Evolutionary conservation across 2,113 vertebrate species (phyloP).

Genomic region (Ranitomeya variabilis): DNA sequence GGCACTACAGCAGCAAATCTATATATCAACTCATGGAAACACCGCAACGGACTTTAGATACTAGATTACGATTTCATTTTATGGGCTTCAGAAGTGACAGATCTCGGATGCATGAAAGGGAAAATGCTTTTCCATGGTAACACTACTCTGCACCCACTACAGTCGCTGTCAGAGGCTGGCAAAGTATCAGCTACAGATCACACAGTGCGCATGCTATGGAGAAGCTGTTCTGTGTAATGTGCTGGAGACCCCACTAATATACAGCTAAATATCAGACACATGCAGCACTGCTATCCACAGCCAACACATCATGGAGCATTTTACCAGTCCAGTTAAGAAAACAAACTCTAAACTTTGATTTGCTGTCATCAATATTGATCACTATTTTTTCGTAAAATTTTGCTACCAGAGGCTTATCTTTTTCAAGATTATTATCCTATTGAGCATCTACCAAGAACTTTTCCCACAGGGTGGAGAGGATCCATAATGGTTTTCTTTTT

Average conservation of each 20-base stretch:
- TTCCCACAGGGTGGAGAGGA: too few species aligned
- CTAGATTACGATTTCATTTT: neutral
- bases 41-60: too few species aligned
- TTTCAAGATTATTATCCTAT: too few species aligned
- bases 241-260: neutral
- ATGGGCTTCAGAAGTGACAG: neutral
- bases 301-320: neutral
- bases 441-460: too few species aligned
- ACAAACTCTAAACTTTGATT: neutral
- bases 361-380: too few species aligned
- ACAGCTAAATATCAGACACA: too few species aligned
- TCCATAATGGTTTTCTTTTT: too few species aligned
- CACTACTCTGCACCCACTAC: neutral
- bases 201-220: neutral
- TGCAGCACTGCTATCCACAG: neutral
- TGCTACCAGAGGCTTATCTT: too few species aligned
- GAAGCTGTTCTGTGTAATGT: neutral
- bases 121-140: neutral
- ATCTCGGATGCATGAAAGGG: neutral
- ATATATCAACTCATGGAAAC: too few species aligned
- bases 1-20: too few species aligned
- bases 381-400: too few species aligned
- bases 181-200: neutral
- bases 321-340: neutral
- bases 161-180: slow-evolving; percentile 3